A percentile compares a stretch with the other conserved stretches of the same genome.
Evolutionary conservation across 2,888 invertebrate species (phyloP).

Genomic region (Apodemia mormo): DNA sequence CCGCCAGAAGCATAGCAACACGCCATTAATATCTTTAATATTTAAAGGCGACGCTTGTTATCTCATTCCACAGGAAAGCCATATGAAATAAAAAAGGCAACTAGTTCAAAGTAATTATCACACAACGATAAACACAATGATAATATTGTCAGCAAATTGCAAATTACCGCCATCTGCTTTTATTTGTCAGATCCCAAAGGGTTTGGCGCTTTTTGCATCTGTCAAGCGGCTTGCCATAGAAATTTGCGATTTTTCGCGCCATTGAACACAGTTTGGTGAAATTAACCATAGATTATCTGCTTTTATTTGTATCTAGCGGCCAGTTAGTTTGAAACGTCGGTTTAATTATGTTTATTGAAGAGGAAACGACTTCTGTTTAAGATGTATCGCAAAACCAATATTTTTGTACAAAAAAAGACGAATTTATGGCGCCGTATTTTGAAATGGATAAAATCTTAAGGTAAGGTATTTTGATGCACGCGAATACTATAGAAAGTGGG

Average conservation of each 20-base stretch:
- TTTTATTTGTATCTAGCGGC: conserved; percentile 43
- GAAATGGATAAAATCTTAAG: too few relatives aligned
- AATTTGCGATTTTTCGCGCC: conserved; percentile 75
- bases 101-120: conserved; percentile 62
- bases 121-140: conserved; percentile 68
- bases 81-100: background rate
- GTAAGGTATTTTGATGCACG: too few relatives aligned
- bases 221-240: conserved; percentile 65
- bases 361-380: background rate
- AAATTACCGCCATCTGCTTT: conserved; percentile 74
- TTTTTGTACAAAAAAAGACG: background rate
- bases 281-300: conserved; percentile 60
- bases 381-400: background rate
- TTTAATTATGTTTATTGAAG: conserved; percentile 1
- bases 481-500: too few relatives aligned
- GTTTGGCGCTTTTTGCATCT: conserved; percentile 67
- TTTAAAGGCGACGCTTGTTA: too few relatives aligned
- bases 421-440: too few relatives aligned
- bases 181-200: conserved; percentile 73
- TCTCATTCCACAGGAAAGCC: too few relatives aligned
- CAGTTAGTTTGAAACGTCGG: conserved; percentile 10
- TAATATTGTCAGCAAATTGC: conserved; percentile 67
- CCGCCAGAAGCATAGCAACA: too few relatives aligned
- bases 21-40: too few relatives aligned
- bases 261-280: conserved; percentile 68